Evolutionary conservation across 2,113 vertebrate genomes (phyloP).

Genomic region (Hemiscyllium ocellatum): DNA sequence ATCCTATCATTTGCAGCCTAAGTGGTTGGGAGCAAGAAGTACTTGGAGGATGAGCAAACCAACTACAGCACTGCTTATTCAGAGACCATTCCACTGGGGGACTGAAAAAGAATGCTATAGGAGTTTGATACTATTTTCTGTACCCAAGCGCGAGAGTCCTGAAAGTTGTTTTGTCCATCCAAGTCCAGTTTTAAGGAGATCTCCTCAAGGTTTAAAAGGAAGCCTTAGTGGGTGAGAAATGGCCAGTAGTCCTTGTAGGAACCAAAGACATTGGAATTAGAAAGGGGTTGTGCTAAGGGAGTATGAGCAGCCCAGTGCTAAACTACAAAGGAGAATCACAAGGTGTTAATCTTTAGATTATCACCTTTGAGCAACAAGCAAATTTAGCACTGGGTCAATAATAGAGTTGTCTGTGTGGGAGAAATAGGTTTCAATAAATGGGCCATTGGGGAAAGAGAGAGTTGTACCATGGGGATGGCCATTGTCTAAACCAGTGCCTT

Average conservation of each 20-base stretch:
- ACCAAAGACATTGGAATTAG: not conserved
- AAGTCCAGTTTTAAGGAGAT: not conserved
- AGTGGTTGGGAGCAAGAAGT: not conserved
- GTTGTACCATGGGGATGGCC: too few species aligned
- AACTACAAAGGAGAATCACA: not conserved
- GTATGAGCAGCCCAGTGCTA: not conserved
- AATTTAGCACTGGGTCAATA: not conserved
- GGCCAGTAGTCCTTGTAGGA: not conserved
- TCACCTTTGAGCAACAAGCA: not conserved
- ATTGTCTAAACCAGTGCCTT: too few species aligned
- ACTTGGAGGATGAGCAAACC: not conserved
- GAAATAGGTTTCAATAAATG: not conserved
- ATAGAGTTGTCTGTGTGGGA: not conserved
- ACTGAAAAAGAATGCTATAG: not conserved
- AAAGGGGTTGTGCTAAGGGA: not conserved
- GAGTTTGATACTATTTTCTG: too few species aligned
- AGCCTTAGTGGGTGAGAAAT: not conserved
- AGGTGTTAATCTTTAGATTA: not conserved
- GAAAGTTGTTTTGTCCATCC: not conserved
- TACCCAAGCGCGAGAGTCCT: not conserved
- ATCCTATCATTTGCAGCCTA: not conserved
- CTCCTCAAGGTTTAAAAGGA: not conserved
- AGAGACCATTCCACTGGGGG: not conserved
- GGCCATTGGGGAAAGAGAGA: not conserved
- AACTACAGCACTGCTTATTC: not conserved